These are phyloP conservation scores for Drosophila obscura DNA, from an alignment of 1,140 invertebrate genomes.

Conservation along the genomic window DNA sequence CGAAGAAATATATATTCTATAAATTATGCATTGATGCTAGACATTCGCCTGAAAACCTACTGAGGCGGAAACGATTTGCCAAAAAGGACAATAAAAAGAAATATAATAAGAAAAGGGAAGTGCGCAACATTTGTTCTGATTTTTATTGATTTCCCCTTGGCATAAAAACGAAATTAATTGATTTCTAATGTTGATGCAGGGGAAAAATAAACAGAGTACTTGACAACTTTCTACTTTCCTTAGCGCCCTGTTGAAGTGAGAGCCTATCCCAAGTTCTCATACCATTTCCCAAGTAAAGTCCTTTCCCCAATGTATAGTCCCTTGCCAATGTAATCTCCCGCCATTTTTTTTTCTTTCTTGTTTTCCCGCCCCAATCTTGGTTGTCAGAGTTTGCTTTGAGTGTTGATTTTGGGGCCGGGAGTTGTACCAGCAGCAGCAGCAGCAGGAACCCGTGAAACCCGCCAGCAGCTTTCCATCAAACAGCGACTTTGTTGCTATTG, in stretches of 20 bases:
- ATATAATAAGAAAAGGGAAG: neutral
- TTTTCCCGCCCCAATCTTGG: conserved; percentile 14
- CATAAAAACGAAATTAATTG: conserved; percentile 60
- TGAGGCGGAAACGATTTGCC: conserved; percentile 29
- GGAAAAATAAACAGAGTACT: conserved; percentile 59
- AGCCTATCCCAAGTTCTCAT: too few species aligned
- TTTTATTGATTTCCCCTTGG: conserved; percentile 54
- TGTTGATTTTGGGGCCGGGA: conserved; percentile 59
- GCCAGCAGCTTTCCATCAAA: conserved; percentile 28
- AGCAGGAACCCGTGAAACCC: conserved; percentile 14
- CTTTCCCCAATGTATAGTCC: neutral
- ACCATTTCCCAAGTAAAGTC: too few species aligned
- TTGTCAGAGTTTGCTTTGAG: conserved; percentile 57
- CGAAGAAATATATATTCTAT: neutral
- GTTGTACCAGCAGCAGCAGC: too few species aligned
- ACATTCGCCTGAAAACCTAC: neutral
- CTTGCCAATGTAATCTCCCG: conserved; percentile 7
- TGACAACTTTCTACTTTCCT: conserved; percentile 58
- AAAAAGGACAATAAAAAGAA: conserved; percentile 30
- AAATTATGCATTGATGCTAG: conserved; percentile 41
- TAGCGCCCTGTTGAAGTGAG: too few species aligned
- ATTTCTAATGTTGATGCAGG: conserved; percentile 64
- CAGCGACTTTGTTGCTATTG: conserved; percentile 53
- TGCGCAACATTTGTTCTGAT: conserved; percentile 29
- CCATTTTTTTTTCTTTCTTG: conserved; percentile 9